phyloP scores from a whole-genome alignment of 1,140 invertebrate genomes.

The Phymorhynchus buccinoides region DNA sequence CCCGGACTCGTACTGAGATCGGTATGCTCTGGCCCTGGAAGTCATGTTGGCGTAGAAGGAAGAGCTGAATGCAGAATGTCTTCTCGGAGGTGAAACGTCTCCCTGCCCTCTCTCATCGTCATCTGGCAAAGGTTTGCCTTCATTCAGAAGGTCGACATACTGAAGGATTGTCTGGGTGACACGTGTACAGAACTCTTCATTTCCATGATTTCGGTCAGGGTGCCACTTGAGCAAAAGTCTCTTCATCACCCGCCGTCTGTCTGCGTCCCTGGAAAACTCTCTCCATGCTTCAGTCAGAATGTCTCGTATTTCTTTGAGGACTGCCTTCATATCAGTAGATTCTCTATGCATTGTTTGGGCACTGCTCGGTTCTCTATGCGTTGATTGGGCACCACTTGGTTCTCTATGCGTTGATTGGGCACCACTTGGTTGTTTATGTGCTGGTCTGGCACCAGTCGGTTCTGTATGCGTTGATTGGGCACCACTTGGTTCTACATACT shows the following conservation, averaged over 20 bases:
- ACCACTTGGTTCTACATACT: not conserved
- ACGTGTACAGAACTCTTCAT: constrained; percentile 57
- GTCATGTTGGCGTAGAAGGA: constrained; percentile 29
- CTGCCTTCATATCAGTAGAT: constrained; percentile 30
- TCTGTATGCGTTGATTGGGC: too few relatives aligned
- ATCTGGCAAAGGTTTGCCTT: constrained; percentile 42
- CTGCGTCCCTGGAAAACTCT: constrained; percentile 41
- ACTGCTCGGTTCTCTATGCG: too few relatives aligned
- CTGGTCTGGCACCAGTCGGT: too few relatives aligned
- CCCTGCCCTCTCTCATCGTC: constrained; percentile 36
- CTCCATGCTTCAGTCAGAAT: constrained; percentile 54
- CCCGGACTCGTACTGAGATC: not conserved
- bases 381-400: too few relatives aligned
- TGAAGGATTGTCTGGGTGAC: constrained; percentile 58
- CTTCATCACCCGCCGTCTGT: constrained; percentile 63
- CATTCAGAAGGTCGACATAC: constrained; percentile 47
- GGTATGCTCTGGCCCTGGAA: constrained; percentile 13
- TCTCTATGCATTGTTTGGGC: too few relatives aligned
- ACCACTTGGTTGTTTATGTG: not conserved
- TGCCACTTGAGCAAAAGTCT: constrained; percentile 67
- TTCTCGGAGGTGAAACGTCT: not conserved
- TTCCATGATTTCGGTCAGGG: constrained; percentile 68
- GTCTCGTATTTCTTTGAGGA: constrained; percentile 49
- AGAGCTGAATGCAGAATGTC: not conserved
- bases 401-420: too few relatives aligned